These are phyloP conservation scores for Danaus melanippus DNA, from an alignment of 1,140 invertebrate species.

Conservation along the genomic window DNA sequence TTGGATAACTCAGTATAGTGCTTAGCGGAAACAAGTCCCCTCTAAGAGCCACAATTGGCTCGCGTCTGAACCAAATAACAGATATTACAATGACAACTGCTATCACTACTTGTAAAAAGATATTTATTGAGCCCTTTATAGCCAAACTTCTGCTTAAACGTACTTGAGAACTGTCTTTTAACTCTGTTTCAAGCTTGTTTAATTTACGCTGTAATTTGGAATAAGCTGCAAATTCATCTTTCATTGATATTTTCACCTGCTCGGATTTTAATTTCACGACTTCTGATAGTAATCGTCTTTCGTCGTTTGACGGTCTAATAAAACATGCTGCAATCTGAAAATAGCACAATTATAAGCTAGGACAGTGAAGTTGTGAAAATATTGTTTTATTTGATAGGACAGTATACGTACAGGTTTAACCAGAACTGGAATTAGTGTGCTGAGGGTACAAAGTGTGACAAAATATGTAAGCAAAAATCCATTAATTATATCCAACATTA, in stretches of 20 bases:
- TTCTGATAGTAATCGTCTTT: constrained; percentile 43
- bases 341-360: constrained; percentile 7
- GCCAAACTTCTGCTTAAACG: constrained; percentile 50
- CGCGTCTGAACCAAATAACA: constrained; percentile 54
- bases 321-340: constrained; percentile 61
- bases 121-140: constrained; percentile 50
- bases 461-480: constrained; percentile 56
- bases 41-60: constrained; percentile 57
- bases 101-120: constrained; percentile 48
- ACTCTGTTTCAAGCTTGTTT: constrained; percentile 48
- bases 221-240: constrained; percentile 69
- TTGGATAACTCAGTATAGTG: constrained; percentile 56
- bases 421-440: constrained; percentile 44
- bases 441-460: constrained; percentile 46
- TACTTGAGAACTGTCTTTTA: constrained; percentile 50
- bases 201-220: constrained; percentile 65
- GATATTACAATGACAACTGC: constrained; percentile 47
- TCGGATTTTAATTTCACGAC: constrained; percentile 52
- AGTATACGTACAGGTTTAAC: constrained; percentile 57
- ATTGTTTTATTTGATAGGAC: constrained; percentile 1
- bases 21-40: constrained; percentile 55
- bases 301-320: constrained; percentile 44
- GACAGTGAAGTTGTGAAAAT: not conserved
- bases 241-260: constrained; percentile 61
- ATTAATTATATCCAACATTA: constrained; percentile 59